Evolutionary conservation across 2,888 invertebrate species (phyloP).

Genomic region (Falcaria lacertinaria): DNA sequence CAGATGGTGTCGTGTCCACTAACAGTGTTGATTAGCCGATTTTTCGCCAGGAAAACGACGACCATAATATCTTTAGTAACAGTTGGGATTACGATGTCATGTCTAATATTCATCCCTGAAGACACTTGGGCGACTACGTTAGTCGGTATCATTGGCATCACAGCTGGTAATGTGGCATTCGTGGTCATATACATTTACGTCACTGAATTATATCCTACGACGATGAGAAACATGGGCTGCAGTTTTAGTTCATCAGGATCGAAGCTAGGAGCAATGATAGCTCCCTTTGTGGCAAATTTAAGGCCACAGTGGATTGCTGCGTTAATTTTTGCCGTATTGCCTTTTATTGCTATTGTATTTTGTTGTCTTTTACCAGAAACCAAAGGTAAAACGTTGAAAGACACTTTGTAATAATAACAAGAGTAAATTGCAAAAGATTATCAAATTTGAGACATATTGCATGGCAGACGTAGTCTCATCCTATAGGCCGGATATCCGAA

Average conservation of each 20-base stretch:
- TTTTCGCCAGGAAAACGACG: slow-evolving; percentile 32
- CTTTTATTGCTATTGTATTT: slow-evolving; percentile 37
- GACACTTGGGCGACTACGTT: slow-evolving; percentile 28
- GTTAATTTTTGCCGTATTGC: slow-evolving; percentile 36
- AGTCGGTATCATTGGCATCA: slow-evolving; percentile 31
- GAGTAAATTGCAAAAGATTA: no score
- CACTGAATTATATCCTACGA: slow-evolving; percentile 52
- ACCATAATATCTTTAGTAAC: slow-evolving; percentile 18
- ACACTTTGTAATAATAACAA: slow-evolving; percentile 23
- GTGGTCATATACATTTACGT: slow-evolving; percentile 34
- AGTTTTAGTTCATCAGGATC: slow-evolving; percentile 39
- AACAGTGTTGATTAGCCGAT: slow-evolving; percentile 32
- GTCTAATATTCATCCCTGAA: slow-evolving; percentile 29
- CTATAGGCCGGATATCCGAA: no score
- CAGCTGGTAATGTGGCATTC: slow-evolving; percentile 24
- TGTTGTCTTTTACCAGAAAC: slow-evolving; percentile 49
- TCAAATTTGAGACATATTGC: no score
- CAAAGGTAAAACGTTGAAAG: slow-evolving; percentile 44
- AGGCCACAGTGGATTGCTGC: slow-evolving; percentile 44
- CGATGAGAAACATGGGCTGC: slow-evolving; percentile 49
- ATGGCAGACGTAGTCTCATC: no score
- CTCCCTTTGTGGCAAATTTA: slow-evolving; percentile 45
- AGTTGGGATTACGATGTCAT: slow-evolving; percentile 30
- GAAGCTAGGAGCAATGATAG: slow-evolving; percentile 44
- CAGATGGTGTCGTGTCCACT: slow-evolving; percentile 36